Percentiles rank a stretch among this genome's conserved stretches.
Conservation (phyloP, 2,888 invertebrate genomes). For the Pristionchus maxplancki region DNA sequence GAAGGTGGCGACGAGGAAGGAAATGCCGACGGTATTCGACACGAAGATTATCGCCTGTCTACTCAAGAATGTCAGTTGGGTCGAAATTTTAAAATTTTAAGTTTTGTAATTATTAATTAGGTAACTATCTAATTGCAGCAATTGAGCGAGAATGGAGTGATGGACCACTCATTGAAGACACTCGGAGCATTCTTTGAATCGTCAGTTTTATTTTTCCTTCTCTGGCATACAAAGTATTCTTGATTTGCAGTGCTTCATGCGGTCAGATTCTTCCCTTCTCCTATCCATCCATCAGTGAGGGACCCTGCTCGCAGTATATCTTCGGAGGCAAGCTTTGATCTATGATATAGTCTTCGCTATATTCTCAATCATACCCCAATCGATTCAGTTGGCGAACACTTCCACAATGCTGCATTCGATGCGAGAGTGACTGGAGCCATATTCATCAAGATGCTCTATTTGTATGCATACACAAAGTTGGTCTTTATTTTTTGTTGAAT, state of each 20-base stretch:
- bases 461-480: slow-evolving; percentile 51
- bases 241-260: slow-evolving; percentile 55
- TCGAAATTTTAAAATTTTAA: not conserved
- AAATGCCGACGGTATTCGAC: slow-evolving; percentile 55
- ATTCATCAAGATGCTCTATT: slow-evolving; percentile 54
- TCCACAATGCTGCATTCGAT: slow-evolving; percentile 59
- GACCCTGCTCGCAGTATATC: slow-evolving; percentile 14
- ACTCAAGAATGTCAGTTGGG: slow-evolving; percentile 50
- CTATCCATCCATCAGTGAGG: slow-evolving; percentile 49
- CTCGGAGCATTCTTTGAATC: slow-evolving; percentile 56
- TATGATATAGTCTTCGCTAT: too few species aligned
- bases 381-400: slow-evolving; percentile 51
- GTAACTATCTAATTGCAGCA: slow-evolving; percentile 21
- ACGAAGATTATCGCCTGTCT: slow-evolving; percentile 55
- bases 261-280: slow-evolving; percentile 56
- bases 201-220: slow-evolving; percentile 6
- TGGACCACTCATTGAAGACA: slow-evolving; percentile 56
- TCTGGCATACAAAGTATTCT: not conserved
- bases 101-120: not conserved
- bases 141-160: slow-evolving; percentile 54
- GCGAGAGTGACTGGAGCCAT: slow-evolving; percentile 55
- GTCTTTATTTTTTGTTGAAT: not conserved
- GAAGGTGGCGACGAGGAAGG: slow-evolving; percentile 48
- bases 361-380: not conserved
- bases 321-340: slow-evolving; percentile 32